A percentile compares a stretch with the other conserved stretches of the same genome.
Conservation (phyloP, 2,888 invertebrate species). For the Trileptium ribeirensis region DNA sequence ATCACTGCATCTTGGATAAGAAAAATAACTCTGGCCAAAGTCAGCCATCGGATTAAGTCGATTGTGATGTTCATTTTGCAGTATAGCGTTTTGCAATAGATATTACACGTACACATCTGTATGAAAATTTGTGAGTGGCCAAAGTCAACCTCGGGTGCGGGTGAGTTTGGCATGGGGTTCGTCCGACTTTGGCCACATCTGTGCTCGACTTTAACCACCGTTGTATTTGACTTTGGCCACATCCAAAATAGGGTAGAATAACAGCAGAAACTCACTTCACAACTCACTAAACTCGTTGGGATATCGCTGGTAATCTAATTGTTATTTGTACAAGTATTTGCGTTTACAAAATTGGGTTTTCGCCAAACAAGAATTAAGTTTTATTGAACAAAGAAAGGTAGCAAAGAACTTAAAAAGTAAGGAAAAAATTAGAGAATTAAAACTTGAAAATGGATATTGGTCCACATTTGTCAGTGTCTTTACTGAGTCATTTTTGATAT, state of each 20-base stretch:
- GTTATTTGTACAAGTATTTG: no score
- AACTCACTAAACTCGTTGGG: neutral
- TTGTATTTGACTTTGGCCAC: no score
- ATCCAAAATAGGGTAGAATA: neutral
- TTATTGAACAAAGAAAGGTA: no score
- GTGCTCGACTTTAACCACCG: neutral
- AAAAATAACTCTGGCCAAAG: neutral
- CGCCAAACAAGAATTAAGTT: no score
- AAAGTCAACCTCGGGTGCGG: neutral
- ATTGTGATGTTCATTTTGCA: neutral
- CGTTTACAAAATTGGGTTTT: no score
- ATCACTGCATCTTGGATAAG: neutral
- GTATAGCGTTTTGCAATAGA: neutral
- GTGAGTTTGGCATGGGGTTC: neutral
- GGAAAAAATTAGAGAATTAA: no score
- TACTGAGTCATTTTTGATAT: neutral
- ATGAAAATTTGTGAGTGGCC: neutral
- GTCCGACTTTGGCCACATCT: neutral
- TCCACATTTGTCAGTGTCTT: no score
- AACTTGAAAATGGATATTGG: no score
- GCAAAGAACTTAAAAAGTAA: no score
- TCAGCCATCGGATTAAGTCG: neutral
- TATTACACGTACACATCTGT: no score
- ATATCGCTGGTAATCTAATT: no score
- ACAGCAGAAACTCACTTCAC: neutral